These are phyloP conservation scores for Hypena proboscidalis DNA, from an alignment of 2,888 invertebrate genomes.

Conservation along the genomic window DNA sequence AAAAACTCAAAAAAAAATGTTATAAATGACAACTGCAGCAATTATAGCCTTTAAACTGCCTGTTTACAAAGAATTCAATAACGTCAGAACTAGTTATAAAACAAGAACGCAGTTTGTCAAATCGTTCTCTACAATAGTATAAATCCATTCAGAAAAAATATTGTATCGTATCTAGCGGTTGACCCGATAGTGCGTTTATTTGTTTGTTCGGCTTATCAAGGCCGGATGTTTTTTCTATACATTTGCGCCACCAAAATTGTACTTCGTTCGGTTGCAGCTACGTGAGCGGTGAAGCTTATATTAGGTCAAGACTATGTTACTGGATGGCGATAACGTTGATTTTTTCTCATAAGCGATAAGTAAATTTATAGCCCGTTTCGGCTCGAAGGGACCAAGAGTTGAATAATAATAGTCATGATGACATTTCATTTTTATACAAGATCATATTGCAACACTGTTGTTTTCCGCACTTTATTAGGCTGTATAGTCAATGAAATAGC, in stretches of 20 bases:
- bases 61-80: too few relatives aligned
- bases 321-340: conserved; percentile 66
- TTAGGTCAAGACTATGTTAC: conserved; percentile 75
- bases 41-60: too few relatives aligned
- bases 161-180: conserved; percentile 77
- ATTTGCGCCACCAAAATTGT: conserved; percentile 79
- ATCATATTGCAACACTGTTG: too few relatives aligned
- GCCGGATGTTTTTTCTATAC: conserved; percentile 85
- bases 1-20: too few relatives aligned
- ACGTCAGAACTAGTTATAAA: conserved; percentile 6
- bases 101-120: conserved; percentile 14
- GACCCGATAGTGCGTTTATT: conserved; percentile 82
- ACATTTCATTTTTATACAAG: conserved; percentile 32
- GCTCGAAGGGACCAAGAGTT: conserved; percentile 42
- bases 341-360: conserved; percentile 61
- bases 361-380: conserved; percentile 46
- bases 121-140: conserved; percentile 46
- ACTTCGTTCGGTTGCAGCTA: conserved; percentile 72
- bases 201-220: conserved; percentile 84
- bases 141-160: conserved; percentile 72
- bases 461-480: too few relatives aligned
- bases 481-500: too few relatives aligned
- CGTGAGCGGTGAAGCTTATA: conserved; percentile 74
- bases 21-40: too few relatives aligned
- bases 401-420: conserved; percentile 47